phyloP scores from a whole-genome alignment of 2,888 invertebrate genomes.

The Nebria salina region DNA sequence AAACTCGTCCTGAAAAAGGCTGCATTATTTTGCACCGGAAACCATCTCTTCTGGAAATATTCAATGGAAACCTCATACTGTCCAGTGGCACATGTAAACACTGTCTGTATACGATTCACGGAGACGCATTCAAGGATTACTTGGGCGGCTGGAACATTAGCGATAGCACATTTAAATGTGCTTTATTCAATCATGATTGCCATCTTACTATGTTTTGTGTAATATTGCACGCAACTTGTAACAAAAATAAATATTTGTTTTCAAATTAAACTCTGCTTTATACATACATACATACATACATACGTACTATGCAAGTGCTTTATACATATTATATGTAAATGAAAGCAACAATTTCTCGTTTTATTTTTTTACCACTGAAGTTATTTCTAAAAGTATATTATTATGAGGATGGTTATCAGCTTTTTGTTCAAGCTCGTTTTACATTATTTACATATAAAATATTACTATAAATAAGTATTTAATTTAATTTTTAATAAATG shows the following conservation, averaged over 20 bases:
- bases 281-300: too few species aligned
- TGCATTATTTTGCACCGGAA: slow-evolving; percentile 34
- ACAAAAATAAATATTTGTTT: slow-evolving; percentile 3
- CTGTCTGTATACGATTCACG: background rate
- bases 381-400: too few species aligned
- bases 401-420: too few species aligned
- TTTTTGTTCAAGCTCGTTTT: too few species aligned
- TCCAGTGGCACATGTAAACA: background rate
- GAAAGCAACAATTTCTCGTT: too few species aligned
- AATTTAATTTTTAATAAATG: too few species aligned
- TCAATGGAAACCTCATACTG: slow-evolving; percentile 26
- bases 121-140: background rate
- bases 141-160: slow-evolving; percentile 23
- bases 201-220: slow-evolving; percentile 14
- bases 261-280: background rate
- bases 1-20: slow-evolving; percentile 9
- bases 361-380: too few species aligned
- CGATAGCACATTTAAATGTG: slow-evolving; percentile 24
- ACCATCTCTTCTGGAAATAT: slow-evolving; percentile 32
- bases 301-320: too few species aligned
- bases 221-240: slow-evolving; percentile 5
- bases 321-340: too few species aligned
- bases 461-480: too few species aligned
- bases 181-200: slow-evolving; percentile 35
- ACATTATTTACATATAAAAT: too few species aligned